A percentile compares a stretch with the other conserved stretches of the same genome.
phyloP scores from a whole-genome alignment of 2,888 invertebrate species.

The Epinotia brunnichana region DNA sequence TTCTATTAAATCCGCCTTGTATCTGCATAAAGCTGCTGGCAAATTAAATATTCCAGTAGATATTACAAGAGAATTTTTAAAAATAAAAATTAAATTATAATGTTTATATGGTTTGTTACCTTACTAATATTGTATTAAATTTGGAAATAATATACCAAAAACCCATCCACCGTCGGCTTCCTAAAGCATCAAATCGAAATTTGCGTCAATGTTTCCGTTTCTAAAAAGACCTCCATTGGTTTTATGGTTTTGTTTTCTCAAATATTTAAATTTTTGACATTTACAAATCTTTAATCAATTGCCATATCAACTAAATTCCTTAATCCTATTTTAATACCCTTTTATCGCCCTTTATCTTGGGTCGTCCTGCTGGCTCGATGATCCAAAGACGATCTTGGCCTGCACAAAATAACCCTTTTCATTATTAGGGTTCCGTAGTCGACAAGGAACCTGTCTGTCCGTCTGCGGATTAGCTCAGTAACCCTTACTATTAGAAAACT shows the following conservation, averaged over 20 bases:
- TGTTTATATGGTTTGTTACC: no score
- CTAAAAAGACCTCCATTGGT: background rate
- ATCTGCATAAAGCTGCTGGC: background rate
- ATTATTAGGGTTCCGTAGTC: no score
- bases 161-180: background rate
- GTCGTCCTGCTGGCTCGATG: no score
- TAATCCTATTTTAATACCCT: background rate
- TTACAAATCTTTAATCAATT: background rate
- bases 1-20: background rate
- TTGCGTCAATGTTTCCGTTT: no score
- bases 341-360: background rate
- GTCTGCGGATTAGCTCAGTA: no score
- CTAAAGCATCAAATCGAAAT: no score
- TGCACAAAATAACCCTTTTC: background rate
- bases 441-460: no score
- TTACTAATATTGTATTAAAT: background rate
- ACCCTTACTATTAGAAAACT: no score
- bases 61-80: background rate
- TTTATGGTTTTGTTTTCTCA: background rate
- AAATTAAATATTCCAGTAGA: background rate
- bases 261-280: background rate
- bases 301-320: background rate
- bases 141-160: background rate
- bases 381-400: no score
- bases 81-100: no score